A percentile compares a stretch with the other conserved stretches of the same genome.
phyloP scores from a whole-genome alignment of 2,888 invertebrate genomes.

The Sisyra nigra region DNA sequence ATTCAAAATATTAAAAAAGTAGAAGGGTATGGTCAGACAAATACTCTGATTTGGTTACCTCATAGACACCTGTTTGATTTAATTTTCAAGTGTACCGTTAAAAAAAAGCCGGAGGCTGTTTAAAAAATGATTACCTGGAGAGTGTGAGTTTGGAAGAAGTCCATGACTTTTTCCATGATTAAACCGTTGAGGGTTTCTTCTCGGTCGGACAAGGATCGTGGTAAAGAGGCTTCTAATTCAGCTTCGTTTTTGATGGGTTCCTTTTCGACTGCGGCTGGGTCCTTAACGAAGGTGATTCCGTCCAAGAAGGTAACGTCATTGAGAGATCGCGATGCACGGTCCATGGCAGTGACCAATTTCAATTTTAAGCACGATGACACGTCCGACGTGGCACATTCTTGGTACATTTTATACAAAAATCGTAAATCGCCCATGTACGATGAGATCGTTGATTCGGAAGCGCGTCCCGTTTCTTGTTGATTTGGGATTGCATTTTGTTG shows the following conservation, averaged over 20 bases:
- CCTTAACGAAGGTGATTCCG: constrained; percentile 60
- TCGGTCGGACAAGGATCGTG: constrained; percentile 54
- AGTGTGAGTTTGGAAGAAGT: constrained; percentile 63
- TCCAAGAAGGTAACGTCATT: constrained; percentile 50
- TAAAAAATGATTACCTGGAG: constrained; percentile 45
- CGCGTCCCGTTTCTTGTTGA: constrained; percentile 16
- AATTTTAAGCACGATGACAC: constrained; percentile 60
- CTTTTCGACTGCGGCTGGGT: constrained; percentile 26
- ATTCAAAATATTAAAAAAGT: neutral
- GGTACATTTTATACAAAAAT: constrained; percentile 62
- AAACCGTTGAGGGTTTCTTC: constrained; percentile 56
- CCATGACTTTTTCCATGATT: constrained; percentile 55
- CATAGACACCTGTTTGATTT: neutral
- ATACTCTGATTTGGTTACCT: neutral
- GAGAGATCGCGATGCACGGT: constrained; percentile 46
- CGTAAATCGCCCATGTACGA: constrained; percentile 47
- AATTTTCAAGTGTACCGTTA: too few relatives aligned
- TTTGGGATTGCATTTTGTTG: constrained; percentile 28
- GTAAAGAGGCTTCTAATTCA: constrained; percentile 54
- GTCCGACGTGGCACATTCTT: constrained; percentile 57
- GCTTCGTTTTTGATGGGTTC: constrained; percentile 36
- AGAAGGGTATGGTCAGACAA: neutral
- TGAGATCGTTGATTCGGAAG: constrained; percentile 20
- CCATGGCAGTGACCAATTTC: constrained; percentile 61
- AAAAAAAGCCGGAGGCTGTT: neutral